Conservation (phyloP, 2,888 invertebrate species). For the Rutpela maculata region DNA sequence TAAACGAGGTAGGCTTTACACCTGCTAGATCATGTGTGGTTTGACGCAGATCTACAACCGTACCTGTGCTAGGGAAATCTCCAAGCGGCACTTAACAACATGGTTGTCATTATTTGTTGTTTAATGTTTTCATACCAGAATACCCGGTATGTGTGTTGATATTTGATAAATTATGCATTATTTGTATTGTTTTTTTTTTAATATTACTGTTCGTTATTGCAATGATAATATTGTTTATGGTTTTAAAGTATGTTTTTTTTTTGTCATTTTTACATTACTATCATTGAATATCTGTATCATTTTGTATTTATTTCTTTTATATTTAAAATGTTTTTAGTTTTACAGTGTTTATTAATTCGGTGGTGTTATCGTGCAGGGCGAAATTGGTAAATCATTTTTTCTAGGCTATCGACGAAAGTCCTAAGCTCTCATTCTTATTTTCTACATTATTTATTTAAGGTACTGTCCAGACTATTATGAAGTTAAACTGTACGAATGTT, state of each 20-base stretch:
- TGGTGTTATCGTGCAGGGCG: slow-evolving; percentile 34
- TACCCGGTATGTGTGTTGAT: slow-evolving; percentile 44
- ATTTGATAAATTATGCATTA: slow-evolving; percentile 41
- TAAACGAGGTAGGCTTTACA: slow-evolving; percentile 21
- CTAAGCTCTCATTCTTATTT: not conserved
- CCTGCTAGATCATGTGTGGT: slow-evolving; percentile 7
- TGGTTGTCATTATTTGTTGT: slow-evolving; percentile 43
- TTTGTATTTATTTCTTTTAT: slow-evolving; percentile 45
- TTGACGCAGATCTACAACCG: slow-evolving; percentile 20
- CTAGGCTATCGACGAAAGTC: not conserved
- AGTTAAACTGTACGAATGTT: not conserved
- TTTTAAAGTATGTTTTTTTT: slow-evolving; percentile 30
- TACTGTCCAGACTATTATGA: not conserved
- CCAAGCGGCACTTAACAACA: slow-evolving; percentile 37
- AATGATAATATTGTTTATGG: slow-evolving; percentile 38
- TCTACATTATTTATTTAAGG: not conserved
- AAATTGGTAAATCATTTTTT: not conserved
- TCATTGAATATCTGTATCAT: slow-evolving; percentile 25
- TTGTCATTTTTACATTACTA: slow-evolving; percentile 43
- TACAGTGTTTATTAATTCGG: slow-evolving; percentile 33
- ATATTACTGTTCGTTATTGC: slow-evolving; percentile 41
- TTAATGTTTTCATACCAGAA: slow-evolving; percentile 43
- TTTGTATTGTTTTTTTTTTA: slow-evolving; percentile 46
- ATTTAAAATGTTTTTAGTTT: slow-evolving; percentile 39
- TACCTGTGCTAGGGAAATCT: slow-evolving; percentile 36